These are phyloP conservation scores for Dinocampus coccinellae DNA, from an alignment of 2,888 invertebrate species.

Conservation along the genomic window DNA sequence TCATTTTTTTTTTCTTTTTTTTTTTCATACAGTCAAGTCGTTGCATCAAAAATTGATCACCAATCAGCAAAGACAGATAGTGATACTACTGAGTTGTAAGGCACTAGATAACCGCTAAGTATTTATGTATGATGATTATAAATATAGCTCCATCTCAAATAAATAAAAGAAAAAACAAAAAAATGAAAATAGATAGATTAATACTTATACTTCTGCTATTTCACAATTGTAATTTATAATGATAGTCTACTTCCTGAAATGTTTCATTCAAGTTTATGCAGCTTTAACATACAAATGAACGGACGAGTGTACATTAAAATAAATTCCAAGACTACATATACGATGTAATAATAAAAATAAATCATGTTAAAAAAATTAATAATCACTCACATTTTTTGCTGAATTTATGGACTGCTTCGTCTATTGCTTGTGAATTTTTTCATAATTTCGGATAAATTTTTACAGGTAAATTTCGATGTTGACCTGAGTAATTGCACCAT, in stretches of 20 bases:
- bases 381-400: slow-evolving; percentile 7
- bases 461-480: slow-evolving; percentile 49
- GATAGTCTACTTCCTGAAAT: not conserved
- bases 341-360: slow-evolving; percentile 25
- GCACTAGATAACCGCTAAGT: slow-evolving; percentile 40
- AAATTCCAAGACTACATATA: not conserved
- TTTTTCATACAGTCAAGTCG: not conserved
- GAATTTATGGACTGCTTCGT: not conserved
- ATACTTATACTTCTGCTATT: not conserved
- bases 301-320: not conserved
- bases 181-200: not conserved
- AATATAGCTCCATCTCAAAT: not conserved
- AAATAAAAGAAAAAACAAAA: not conserved
- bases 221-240: not conserved
- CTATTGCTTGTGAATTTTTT: slow-evolving; percentile 12
- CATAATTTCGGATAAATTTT: slow-evolving; percentile 37
- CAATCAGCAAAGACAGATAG: slow-evolving; percentile 50
- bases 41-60: slow-evolving; percentile 13
- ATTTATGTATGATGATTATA: slow-evolving; percentile 37
- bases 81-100: slow-evolving; percentile 46
- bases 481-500: slow-evolving; percentile 44
- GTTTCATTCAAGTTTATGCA: not conserved
- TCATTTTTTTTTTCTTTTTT: not conserved
- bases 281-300: not conserved
- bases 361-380: not conserved